phyloP scores from a whole-genome alignment of 2,797 vertebrate species.

The Acestrorhynchus altus region DNA sequence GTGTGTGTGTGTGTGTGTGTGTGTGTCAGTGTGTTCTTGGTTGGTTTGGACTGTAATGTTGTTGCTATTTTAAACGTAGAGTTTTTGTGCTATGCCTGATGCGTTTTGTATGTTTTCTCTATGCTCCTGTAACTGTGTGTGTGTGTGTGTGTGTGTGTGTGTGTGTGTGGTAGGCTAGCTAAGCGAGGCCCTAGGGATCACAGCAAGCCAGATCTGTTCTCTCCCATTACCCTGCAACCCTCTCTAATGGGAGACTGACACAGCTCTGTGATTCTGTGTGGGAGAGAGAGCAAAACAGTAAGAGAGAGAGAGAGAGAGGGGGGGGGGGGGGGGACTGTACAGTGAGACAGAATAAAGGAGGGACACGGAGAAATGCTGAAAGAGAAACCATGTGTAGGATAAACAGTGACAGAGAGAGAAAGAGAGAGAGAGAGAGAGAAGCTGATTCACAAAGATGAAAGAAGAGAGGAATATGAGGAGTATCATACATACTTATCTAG shows the following conservation, averaged over 20 bases:
- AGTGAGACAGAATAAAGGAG: constrained; percentile 46
- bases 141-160: constrained; percentile 76
- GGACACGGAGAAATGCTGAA: constrained; percentile 33
- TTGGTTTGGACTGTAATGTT: not conserved
- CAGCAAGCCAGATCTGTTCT: constrained; percentile 69
- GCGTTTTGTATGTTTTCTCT: constrained; percentile 33
- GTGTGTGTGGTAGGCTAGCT: constrained; percentile 75
- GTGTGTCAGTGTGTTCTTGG: not conserved
- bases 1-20: constrained; percentile 62
- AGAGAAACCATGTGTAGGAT: constrained; percentile 43
- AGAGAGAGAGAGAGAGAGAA: constrained; percentile 43
- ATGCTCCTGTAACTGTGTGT: constrained; percentile 70
- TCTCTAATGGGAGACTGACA: constrained; percentile 65
- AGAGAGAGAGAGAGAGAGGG: constrained; percentile 21
- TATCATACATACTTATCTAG: constrained; percentile 46
- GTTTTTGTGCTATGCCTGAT: constrained; percentile 26
- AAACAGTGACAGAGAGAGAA: constrained; percentile 47
- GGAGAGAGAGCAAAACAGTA: constrained; percentile 31
- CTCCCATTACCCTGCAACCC: constrained; percentile 67
- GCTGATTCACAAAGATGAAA: constrained; percentile 41
- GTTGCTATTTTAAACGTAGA: not conserved
- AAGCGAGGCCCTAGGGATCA: constrained; percentile 67
- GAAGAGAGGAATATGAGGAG: constrained; percentile 31
- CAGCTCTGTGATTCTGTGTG: constrained; percentile 61
- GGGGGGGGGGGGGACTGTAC: constrained; percentile 10